Evolutionary conservation across 2,797 vertebrate genomes (phyloP).

Genomic region (Esox masquinongy): DNA sequence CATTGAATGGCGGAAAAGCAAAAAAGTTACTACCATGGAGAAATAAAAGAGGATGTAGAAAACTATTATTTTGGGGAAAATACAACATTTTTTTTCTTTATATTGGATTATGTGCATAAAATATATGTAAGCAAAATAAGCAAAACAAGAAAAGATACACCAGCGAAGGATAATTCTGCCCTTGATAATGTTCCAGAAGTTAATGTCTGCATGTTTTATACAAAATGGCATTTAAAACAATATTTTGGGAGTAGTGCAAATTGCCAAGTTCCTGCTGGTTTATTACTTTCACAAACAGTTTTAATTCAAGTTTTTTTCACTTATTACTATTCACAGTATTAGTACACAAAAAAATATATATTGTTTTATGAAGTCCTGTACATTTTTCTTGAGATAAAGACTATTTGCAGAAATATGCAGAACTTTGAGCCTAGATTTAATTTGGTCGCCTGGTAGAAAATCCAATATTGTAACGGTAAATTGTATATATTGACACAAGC

Average conservation of each 20-base stretch:
- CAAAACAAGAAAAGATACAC: conserved; percentile 68
- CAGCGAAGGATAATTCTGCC: conserved; percentile 70
- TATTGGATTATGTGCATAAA: conserved; percentile 75
- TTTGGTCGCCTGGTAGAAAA: conserved; percentile 71
- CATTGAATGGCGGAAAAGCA: conserved; percentile 84
- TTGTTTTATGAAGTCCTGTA: conserved; percentile 47
- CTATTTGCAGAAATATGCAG: conserved; percentile 30
- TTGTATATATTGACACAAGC: conserved; percentile 34
- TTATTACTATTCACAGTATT: conserved; percentile 73
- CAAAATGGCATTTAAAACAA: conserved; percentile 77
- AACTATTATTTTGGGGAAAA: conserved; percentile 76
- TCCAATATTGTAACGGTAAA: conserved; percentile 48
- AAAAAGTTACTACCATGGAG: conserved; percentile 79
- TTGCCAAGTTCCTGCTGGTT: conserved; percentile 70
- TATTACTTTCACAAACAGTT: conserved; percentile 81
- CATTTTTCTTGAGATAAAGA: conserved; percentile 47
- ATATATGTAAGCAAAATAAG: conserved; percentile 61
- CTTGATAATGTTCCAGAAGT: conserved; percentile 72
- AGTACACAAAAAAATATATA: conserved; percentile 47
- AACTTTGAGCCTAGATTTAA: conserved; percentile 51
- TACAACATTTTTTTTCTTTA: conserved; percentile 71
- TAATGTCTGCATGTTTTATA: conserved; percentile 77
- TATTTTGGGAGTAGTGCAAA: conserved; percentile 77
- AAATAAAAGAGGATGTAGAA: conserved; percentile 91
- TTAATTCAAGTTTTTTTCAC: conserved; percentile 50